A percentile compares a stretch with the other conserved stretches of the same genome.
These are phyloP conservation scores for Hypocryptadius cinnamomeus DNA, from an alignment of 2,113 vertebrate species.

Conservation along the genomic window DNA sequence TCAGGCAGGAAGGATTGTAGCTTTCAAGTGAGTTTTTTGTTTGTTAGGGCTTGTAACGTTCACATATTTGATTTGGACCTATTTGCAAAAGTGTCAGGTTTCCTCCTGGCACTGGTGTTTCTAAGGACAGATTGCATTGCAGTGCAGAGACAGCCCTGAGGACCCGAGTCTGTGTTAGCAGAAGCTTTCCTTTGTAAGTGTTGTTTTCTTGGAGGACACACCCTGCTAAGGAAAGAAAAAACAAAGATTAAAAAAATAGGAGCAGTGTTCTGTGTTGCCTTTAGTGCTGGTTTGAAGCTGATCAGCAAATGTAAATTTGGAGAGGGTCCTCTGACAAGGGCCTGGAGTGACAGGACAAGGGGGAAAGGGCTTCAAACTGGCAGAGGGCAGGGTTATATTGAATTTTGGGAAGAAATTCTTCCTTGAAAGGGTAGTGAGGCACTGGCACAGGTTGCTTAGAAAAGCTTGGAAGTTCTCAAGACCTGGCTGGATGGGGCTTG, in stretches of 20 bases:
- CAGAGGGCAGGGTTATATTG: background rate
- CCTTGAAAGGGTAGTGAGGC: background rate
- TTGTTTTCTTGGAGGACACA: background rate
- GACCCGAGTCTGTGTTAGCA: rapidly evolving
- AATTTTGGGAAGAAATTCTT: background rate
- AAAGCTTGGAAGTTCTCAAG: background rate
- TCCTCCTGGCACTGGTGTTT: background rate
- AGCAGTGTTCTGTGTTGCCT: background rate
- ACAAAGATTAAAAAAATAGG: too few relatives aligned
- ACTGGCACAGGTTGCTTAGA: background rate
- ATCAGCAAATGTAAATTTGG: background rate
- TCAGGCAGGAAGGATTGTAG: background rate
- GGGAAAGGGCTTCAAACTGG: background rate
- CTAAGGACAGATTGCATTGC: background rate
- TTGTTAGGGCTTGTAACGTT: background rate
- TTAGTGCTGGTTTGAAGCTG: background rate
- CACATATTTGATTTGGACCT: background rate
- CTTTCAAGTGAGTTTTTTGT: background rate
- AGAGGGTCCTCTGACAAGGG: background rate
- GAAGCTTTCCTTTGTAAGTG: background rate
- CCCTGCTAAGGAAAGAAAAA: background rate
- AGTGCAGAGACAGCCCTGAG: background rate
- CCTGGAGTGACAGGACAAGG: background rate
- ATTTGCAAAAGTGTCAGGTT: background rate
- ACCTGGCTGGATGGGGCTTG: background rate